phyloP scores from a whole-genome alignment of 2,888 invertebrate genomes.

The Acrobasis consociella region DNA sequence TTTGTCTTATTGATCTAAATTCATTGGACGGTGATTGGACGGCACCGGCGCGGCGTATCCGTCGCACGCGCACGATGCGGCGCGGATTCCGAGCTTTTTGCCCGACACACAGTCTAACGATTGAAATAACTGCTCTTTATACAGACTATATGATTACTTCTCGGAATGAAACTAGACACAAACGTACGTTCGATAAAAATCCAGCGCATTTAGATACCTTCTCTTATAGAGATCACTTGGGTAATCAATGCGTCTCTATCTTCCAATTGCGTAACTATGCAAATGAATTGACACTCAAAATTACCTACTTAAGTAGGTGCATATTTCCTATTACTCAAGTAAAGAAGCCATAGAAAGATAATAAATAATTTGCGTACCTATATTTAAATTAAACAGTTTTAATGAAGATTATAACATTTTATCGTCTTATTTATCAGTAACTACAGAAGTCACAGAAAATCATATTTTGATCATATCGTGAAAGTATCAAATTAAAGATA shows the following conservation, averaged over 20 bases:
- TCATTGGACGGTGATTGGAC: constrained; percentile 70
- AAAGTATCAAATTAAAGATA: too few species aligned
- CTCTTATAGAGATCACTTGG: not conserved
- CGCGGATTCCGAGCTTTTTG: constrained; percentile 68
- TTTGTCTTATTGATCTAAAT: constrained; percentile 67
- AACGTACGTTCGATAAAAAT: not conserved
- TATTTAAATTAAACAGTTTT: too few species aligned
- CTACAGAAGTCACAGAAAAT: too few species aligned
- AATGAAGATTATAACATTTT: too few species aligned
- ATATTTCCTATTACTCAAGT: not conserved
- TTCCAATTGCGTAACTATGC: not conserved
- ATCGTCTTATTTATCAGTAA: too few species aligned
- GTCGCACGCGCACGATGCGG: constrained; percentile 55
- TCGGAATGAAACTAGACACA: constrained; percentile 49
- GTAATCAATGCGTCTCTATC: not conserved
- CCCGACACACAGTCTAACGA: constrained; percentile 70
- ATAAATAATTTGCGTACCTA: too few species aligned
- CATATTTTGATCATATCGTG: too few species aligned
- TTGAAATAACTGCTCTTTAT: constrained; percentile 70
- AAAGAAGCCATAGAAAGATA: too few species aligned
- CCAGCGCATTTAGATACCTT: not conserved
- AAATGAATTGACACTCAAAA: not conserved
- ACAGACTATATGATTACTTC: constrained; percentile 59
- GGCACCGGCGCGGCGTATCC: constrained; percentile 47
- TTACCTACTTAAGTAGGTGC: not conserved